Evolutionary conservation across 2,113 vertebrate species (phyloP).

Genomic region (Oxyura jamaicensis): DNA sequence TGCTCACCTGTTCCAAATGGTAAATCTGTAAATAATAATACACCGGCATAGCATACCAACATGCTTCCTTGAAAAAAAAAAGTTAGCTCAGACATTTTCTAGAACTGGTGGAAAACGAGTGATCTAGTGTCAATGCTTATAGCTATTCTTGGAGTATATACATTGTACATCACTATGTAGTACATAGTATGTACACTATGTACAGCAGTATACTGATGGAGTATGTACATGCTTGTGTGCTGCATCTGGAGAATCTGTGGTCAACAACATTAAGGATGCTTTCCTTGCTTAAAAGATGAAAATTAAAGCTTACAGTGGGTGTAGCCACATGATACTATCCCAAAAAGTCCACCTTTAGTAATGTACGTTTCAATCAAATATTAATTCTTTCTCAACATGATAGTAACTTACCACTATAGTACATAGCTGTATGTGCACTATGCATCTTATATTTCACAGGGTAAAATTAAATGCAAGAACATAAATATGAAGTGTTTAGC

Average conservation of each 20-base stretch:
- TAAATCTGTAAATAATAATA: not conserved
- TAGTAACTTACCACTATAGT: not conserved
- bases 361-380: not conserved
- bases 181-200: no score
- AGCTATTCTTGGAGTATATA: not conserved
- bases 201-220: no score
- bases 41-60: not conserved
- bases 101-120: not conserved
- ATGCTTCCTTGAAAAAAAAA: not conserved
- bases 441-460: not conserved
- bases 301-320: not conserved
- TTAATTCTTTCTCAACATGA: no score
- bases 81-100: not conserved
- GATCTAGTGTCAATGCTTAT: not conserved
- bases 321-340: not conserved
- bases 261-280: not conserved
- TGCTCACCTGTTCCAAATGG: not conserved
- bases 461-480: not conserved
- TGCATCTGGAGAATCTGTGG: not conserved
- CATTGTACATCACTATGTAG: no score
- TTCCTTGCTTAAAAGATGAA: not conserved
- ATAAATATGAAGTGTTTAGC: not conserved
- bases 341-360: not conserved
- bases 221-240: not conserved
- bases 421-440: not conserved